Conservation (phyloP, 2,797 vertebrate species). For the Rhinogobio ventralis region DNA sequence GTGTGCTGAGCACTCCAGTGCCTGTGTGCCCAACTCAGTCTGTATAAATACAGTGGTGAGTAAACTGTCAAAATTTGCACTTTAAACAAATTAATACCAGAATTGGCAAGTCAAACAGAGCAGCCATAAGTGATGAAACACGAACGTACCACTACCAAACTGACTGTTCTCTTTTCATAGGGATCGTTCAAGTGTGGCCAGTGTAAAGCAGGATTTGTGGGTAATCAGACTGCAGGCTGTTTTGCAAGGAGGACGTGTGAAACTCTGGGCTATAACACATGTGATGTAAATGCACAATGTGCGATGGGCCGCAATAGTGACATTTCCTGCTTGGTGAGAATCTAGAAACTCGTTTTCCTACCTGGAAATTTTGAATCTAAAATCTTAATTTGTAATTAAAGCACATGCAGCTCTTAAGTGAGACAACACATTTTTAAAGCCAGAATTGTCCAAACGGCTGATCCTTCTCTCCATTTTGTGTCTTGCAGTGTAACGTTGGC, state of each 20-base stretch:
- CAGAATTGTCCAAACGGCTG: background rate
- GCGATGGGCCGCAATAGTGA: constrained; percentile 81
- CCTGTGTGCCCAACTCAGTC: constrained; percentile 85
- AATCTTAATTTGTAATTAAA: background rate
- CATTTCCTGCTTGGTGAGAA: constrained; percentile 79
- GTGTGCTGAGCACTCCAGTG: constrained; percentile 83
- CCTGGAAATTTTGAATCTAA: background rate
- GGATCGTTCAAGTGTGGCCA: constrained; percentile 85
- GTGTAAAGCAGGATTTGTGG: constrained; percentile 82
- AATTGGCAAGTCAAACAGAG: background rate
- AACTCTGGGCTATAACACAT: constrained; percentile 79
- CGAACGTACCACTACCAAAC: background rate
- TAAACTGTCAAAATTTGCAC: constrained; percentile 11
- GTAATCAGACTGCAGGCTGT: constrained; percentile 82
- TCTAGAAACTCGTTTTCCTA: background rate
- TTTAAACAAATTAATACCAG: background rate
- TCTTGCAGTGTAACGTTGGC: constrained; percentile 82
- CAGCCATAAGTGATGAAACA: background rate
- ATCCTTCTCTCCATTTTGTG: constrained; percentile 8
- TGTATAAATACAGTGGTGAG: constrained; percentile 86
- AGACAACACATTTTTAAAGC: background rate
- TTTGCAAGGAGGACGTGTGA: constrained; percentile 75
- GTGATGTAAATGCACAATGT: constrained; percentile 83
- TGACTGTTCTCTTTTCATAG: constrained; percentile 50
- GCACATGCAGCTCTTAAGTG: background rate